Conservation (phyloP, 2,797 vertebrate species). For the Yasuhikotakia modesta region DNA sequence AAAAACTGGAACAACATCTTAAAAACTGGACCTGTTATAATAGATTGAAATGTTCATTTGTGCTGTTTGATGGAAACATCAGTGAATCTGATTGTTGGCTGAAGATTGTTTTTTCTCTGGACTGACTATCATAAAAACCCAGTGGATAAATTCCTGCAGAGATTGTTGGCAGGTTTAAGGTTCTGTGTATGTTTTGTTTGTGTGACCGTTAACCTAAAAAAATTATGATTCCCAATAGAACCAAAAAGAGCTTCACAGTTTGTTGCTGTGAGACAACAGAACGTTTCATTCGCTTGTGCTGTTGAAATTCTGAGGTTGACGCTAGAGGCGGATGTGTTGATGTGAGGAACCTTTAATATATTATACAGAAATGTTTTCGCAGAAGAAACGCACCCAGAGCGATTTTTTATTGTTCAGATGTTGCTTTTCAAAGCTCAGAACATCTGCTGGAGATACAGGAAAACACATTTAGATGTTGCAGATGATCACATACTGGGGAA, state of each 20-base stretch:
- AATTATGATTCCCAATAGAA: not conserved
- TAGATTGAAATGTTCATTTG: no score
- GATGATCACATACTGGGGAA: not conserved
- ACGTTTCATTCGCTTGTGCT: not conserved
- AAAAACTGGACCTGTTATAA: no score
- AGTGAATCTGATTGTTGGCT: no score
- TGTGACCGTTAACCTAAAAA: not conserved
- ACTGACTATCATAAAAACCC: not conserved
- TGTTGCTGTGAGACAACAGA: not conserved
- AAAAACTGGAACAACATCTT: no score
- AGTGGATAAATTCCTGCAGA: constrained; percentile 1
- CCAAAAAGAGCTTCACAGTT: not conserved
- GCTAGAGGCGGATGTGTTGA: not conserved
- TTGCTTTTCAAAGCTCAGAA: not conserved
- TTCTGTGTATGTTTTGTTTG: not conserved
- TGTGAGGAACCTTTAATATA: not conserved
- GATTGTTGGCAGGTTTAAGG: constrained; percentile 9
- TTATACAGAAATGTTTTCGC: not conserved
- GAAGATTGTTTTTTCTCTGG: not conserved
- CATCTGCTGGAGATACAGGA: not conserved
- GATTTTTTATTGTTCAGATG: not conserved
- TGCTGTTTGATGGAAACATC: no score
- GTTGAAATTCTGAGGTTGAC: not conserved
- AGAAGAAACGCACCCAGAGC: not conserved
- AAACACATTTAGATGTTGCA: not conserved